phyloP scores from a whole-genome alignment of 2,113 vertebrate species.

The Ivindomyrus marchei region DNA sequence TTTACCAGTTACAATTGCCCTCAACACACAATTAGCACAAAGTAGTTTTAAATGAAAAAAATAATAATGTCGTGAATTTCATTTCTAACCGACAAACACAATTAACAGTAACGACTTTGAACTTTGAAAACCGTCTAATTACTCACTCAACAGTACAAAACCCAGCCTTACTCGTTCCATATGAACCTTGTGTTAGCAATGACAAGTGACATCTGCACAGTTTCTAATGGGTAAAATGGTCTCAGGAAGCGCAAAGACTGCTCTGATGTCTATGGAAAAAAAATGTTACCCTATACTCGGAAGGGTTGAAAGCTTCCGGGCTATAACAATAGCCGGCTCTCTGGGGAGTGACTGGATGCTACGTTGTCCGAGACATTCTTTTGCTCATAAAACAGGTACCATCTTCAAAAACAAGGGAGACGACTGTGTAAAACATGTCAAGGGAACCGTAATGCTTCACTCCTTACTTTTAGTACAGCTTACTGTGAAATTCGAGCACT shows the following conservation, averaged over 20 bases:
- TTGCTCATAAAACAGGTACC: conserved; percentile 1
- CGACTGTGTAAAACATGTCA: neutral
- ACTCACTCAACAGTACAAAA: neutral
- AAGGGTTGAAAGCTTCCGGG: conserved; percentile 33
- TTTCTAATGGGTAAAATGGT: neutral
- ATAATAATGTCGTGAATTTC: neutral
- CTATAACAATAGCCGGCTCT: conserved; percentile 35
- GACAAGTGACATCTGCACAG: neutral
- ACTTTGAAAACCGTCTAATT: neutral
- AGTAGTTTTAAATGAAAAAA: neutral
- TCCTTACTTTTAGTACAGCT: neutral
- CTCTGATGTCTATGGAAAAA: conserved; percentile 54
- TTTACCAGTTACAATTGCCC: neutral
- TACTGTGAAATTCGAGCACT: neutral
- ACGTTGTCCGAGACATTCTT: conserved; percentile 4
- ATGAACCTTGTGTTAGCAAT: neutral
- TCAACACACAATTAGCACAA: neutral
- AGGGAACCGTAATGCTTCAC: neutral
- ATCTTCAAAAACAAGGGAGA: conserved; percentile 4
- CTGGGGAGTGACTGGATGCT: conserved; percentile 22
- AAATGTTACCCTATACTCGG: conserved; percentile 42
- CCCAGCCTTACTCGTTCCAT: neutral
- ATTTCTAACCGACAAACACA: neutral
- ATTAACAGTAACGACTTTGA: neutral
- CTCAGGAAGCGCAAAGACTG: neutral